These are phyloP conservation scores for Brachyistius frenatus DNA, from an alignment of 2,113 vertebrate species.

Conservation along the genomic window DNA sequence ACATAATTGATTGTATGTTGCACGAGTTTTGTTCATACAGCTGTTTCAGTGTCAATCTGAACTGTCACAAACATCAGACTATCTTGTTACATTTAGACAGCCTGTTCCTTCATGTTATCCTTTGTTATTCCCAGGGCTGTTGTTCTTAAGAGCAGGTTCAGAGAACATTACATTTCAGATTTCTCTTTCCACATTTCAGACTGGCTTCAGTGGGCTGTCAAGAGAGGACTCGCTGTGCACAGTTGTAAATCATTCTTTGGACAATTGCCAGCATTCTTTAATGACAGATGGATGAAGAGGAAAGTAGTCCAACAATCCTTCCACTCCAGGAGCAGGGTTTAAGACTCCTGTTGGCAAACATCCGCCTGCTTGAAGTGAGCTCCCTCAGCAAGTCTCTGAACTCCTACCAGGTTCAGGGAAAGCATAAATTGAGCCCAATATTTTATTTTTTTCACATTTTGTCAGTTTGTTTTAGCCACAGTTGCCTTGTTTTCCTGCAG, in stretches of 20 bases:
- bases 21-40: constrained; percentile 36
- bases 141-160: neutral
- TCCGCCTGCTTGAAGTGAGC: neutral
- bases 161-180: constrained; percentile 24
- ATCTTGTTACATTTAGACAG: constrained; percentile 16
- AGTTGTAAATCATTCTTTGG: constrained; percentile 31
- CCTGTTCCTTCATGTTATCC: neutral
- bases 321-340: constrained; percentile 16
- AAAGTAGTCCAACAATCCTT: constrained; percentile 30
- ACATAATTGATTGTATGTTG: neutral
- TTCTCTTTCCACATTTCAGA: constrained; percentile 27
- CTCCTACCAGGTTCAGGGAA: too few species aligned
- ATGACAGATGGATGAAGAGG: constrained; percentile 8
- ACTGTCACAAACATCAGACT: constrained; percentile 15
- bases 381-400: neutral
- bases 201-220: neutral
- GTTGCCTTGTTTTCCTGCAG: neutral
- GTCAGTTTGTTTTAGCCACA: too few species aligned
- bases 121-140: neutral
- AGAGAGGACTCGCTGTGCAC: constrained; percentile 30
- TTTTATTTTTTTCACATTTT: too few species aligned
- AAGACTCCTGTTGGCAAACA: constrained; percentile 18
- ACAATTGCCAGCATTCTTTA: constrained; percentile 46
- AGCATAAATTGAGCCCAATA: too few species aligned
- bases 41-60: constrained; percentile 30